These are phyloP conservation scores for Pangasius krempfi DNA, from an alignment of 2,797 vertebrate genomes.

Conservation along the genomic window DNA sequence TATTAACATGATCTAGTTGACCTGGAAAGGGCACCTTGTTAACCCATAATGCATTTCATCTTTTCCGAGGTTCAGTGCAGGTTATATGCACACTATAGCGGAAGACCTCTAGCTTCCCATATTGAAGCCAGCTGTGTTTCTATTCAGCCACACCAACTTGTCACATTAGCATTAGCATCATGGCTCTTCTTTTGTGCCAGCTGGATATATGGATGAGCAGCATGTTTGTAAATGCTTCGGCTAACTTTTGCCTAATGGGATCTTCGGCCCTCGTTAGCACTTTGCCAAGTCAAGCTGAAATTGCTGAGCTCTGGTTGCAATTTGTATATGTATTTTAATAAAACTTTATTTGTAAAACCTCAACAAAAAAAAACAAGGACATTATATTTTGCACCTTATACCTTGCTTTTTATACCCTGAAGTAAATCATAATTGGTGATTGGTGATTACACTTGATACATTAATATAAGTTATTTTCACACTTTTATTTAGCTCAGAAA, in stretches of 20 bases:
- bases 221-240: background rate
- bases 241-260: background rate
- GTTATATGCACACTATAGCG: constrained; percentile 38
- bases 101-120: constrained; percentile 38
- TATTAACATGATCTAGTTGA: background rate
- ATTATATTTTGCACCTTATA: background rate
- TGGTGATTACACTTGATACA: background rate
- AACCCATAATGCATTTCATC: constrained; percentile 11
- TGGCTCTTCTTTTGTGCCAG: constrained; percentile 6
- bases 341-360: background rate
- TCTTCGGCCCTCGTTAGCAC: constrained; percentile 22
- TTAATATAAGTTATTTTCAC: background rate
- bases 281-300: constrained; percentile 67
- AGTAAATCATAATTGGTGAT: background rate
- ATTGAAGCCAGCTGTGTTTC: constrained; percentile 37
- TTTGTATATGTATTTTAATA: background rate
- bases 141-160: constrained; percentile 48
- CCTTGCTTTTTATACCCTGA: too few relatives aligned
- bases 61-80: constrained; percentile 12
- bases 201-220: background rate
- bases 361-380: background rate
- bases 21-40: background rate
- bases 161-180: constrained; percentile 38
- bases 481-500: background rate
- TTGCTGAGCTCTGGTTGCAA: constrained; percentile 54